A percentile compares a stretch with the other conserved stretches of the same genome.
Evolutionary conservation across 2,113 vertebrate genomes (phyloP).

Genomic region (Siniperca chuatsi): DNA sequence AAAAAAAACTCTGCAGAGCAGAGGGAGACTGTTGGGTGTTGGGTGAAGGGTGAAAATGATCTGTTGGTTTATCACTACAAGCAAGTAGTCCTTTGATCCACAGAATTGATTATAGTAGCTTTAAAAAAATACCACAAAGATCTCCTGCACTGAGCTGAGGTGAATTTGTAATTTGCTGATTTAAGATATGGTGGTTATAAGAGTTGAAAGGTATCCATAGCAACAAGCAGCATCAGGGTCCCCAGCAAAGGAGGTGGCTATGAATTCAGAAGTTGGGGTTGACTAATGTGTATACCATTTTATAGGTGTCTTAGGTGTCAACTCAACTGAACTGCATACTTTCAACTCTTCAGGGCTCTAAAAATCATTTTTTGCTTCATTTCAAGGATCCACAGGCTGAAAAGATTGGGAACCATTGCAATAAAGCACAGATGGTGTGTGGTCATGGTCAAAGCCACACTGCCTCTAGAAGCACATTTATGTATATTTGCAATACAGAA

Average conservation of each 20-base stretch:
- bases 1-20: not conserved
- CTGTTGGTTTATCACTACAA: not conserved
- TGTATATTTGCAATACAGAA: not conserved
- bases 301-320: not conserved
- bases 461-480: not conserved
- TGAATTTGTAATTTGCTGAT: not conserved
- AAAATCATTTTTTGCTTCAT: not conserved
- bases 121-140: not conserved
- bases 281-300: not conserved
- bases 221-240: not conserved
- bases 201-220: not conserved
- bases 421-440: not conserved
- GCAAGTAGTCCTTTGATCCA: not conserved
- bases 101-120: not conserved
- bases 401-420: not conserved
- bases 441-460: not conserved
- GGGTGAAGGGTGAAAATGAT: too few relatives aligned
- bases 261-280: not conserved
- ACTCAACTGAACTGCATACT: not conserved
- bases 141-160: not conserved
- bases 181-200: not conserved
- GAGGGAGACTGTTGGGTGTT: not conserved
- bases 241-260: not conserved
- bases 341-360: not conserved
- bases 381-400: not conserved